Percentiles rank a stretch among this genome's conserved stretches.
Evolutionary conservation across 2,888 invertebrate genomes (phyloP).

Genomic region (Ophraella communa): DNA sequence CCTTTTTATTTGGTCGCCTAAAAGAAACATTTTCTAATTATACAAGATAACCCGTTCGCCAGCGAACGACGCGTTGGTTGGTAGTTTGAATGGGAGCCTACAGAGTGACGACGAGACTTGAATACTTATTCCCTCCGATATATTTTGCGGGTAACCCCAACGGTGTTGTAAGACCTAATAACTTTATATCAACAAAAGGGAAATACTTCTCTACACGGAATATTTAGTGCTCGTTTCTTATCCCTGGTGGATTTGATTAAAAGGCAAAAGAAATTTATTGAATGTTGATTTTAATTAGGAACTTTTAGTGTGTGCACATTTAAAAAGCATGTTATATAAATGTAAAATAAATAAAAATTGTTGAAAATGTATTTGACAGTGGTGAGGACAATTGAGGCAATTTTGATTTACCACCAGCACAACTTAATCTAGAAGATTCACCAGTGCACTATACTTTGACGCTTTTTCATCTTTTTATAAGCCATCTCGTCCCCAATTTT

Average conservation of each 20-base stretch:
- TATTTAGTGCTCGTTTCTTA: slow-evolving; percentile 25
- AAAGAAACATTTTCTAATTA: slow-evolving; percentile 4
- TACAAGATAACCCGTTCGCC: slow-evolving; percentile 4
- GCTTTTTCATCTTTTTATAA: no score
- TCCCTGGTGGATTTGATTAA: slow-evolving; percentile 23
- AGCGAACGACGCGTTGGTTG: no score
- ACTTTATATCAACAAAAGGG: slow-evolving; percentile 27
- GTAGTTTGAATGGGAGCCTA: slow-evolving; percentile 4
- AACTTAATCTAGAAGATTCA: no score
- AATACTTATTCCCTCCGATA: slow-evolving; percentile 21
- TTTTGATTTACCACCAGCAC: no score
- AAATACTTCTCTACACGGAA: slow-evolving; percentile 26
- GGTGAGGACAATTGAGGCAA: no score
- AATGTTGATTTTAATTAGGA: slow-evolving; percentile 12
- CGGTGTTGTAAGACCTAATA: slow-evolving; percentile 28
- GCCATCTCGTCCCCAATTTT: no score
- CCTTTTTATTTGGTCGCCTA: no score
- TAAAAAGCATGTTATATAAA: no score
- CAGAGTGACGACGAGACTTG: slow-evolving; percentile 12
- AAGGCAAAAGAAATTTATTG: slow-evolving; percentile 16
- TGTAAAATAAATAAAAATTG: no score
- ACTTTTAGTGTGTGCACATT: not conserved
- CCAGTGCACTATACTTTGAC: no score
- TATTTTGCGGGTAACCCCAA: slow-evolving; percentile 21
- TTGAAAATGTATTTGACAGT: no score